A percentile compares a stretch with the other conserved stretches of the same genome.
Evolutionary conservation across 2,888 invertebrate genomes (phyloP).

Genomic region (Chaetoderma sp.): DNA sequence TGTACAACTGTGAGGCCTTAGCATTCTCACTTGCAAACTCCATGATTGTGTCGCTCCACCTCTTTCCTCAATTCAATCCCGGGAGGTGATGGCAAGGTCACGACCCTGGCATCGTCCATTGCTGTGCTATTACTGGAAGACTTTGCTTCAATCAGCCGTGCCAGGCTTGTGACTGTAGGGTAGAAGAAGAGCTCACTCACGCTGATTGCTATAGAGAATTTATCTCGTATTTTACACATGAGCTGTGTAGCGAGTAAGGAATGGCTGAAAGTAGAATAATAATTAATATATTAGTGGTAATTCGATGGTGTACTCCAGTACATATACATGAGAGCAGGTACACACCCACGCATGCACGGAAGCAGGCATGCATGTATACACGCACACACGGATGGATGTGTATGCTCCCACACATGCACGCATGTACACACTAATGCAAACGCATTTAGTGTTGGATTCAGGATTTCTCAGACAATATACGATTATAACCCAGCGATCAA

Average conservation of each 20-base stretch:
- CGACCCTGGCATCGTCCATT: slow-evolving; percentile 23
- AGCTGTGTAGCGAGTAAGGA: slow-evolving; percentile 69
- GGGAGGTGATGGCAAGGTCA: slow-evolving; percentile 15
- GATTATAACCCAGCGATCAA: no score
- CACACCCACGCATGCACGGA: no score
- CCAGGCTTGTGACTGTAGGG: slow-evolving; percentile 64
- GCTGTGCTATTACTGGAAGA: slow-evolving; percentile 22
- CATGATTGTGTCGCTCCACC: slow-evolving; percentile 65
- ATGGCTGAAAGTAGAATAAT: slow-evolving; percentile 56
- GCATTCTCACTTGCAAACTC: slow-evolving; percentile 52
- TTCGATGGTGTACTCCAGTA: no score
- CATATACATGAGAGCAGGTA: no score
- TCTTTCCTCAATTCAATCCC: slow-evolving; percentile 62
- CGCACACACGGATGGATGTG: no score
- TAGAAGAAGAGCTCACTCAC: slow-evolving; percentile 67
- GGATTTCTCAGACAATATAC: no score
- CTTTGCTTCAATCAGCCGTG: slow-evolving; percentile 60
- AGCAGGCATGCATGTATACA: no score
- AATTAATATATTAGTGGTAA: neutral
- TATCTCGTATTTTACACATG: slow-evolving; percentile 51
- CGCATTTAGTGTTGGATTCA: no score
- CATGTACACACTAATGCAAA: no score
- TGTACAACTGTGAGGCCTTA: neutral
- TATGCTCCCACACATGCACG: no score
- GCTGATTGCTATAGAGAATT: slow-evolving; percentile 57